Percentiles rank a stretch among this genome's conserved stretches.
Evolutionary conservation across 2,888 invertebrate genomes (phyloP).

Genomic region (Diachrysia chrysitis): DNA sequence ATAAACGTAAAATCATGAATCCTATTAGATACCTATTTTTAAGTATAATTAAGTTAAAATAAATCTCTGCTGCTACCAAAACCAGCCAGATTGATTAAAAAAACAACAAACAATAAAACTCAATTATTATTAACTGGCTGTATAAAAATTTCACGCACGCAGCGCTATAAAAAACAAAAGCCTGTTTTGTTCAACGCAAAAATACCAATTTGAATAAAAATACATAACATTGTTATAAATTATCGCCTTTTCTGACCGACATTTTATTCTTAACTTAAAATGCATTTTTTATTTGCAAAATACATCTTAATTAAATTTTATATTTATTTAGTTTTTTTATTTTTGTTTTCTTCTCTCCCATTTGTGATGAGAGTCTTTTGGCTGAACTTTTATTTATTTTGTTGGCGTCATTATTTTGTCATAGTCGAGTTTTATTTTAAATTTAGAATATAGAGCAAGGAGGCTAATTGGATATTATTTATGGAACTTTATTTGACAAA

Average conservation of each 20-base stretch:
- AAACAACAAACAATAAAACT: neutral
- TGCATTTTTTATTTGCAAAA: constrained; percentile 13
- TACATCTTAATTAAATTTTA: constrained; percentile 41
- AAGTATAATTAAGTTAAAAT: too few species aligned
- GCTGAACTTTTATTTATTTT: neutral
- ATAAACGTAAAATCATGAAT: too few species aligned
- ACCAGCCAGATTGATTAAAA: neutral
- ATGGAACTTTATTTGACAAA: neutral
- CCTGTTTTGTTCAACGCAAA: neutral
- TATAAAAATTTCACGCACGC: neutral
- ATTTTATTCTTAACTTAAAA: constrained; percentile 8
- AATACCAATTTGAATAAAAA: constrained; percentile 21
- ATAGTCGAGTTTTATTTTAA: neutral
- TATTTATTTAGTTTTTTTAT: neutral
- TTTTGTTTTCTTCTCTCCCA: too few species aligned
- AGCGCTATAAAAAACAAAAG: neutral
- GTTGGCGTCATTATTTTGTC: neutral
- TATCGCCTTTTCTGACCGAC: constrained; percentile 28
- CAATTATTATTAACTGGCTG: neutral
- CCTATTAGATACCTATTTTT: too few species aligned
- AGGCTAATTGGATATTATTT: neutral
- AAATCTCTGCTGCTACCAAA: neutral
- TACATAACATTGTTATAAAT: constrained; percentile 25
- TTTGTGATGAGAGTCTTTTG: too few species aligned
- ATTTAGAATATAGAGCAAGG: neutral